Conservation (phyloP, 2,888 invertebrate genomes). For the Myopa testacea region DNA sequence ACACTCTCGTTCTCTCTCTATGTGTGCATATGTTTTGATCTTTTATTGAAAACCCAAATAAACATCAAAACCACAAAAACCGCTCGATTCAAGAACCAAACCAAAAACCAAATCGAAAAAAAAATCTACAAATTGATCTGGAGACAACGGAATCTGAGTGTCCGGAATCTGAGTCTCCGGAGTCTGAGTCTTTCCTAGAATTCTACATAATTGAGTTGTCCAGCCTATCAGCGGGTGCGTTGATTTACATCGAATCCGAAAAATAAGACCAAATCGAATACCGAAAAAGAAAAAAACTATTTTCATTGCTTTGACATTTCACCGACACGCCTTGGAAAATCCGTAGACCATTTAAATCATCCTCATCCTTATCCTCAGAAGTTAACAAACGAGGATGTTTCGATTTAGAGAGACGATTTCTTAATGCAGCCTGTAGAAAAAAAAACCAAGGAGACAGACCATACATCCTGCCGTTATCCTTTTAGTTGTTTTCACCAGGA, state of each 20-base stretch:
- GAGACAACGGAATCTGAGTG: neutral
- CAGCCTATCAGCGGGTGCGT: slow-evolving; percentile 30
- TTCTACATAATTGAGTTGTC: slow-evolving; percentile 57
- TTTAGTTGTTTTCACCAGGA: slow-evolving; percentile 32
- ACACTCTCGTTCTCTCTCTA: neutral
- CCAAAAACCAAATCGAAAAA: neutral
- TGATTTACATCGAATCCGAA: slow-evolving; percentile 29
- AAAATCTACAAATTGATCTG: slow-evolving; percentile 8
- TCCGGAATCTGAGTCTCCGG: neutral
- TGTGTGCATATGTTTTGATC: neutral
- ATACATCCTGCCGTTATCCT: slow-evolving; percentile 12
- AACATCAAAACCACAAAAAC: slow-evolving; percentile 31
- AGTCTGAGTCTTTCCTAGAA: slow-evolving; percentile 55
- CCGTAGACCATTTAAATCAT: neutral
- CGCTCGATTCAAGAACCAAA: neutral
- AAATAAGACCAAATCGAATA: neutral
- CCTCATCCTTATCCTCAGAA: neutral
- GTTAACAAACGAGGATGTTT: neutral
- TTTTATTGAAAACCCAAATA: neutral
- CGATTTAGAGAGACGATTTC: no score
- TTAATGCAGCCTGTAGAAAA: no score
- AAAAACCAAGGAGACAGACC: neutral
- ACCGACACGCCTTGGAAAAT: slow-evolving; percentile 23
- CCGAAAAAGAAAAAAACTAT: neutral
- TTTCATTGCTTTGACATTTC: slow-evolving; percentile 21